Base-by-base conservation (phyloP, 2,888 invertebrate genomes). In the Machimus atricapillus region DNA sequence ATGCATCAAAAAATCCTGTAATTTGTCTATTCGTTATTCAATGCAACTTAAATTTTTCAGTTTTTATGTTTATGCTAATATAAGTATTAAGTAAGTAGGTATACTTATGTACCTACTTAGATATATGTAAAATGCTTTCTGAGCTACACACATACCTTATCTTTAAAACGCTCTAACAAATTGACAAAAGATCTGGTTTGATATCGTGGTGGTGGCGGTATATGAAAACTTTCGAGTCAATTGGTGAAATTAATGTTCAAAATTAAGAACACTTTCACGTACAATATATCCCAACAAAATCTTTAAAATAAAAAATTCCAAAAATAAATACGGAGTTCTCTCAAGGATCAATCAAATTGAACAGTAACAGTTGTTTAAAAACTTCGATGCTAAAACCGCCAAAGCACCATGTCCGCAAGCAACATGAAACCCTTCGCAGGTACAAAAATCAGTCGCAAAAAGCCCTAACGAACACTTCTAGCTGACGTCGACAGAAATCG, bases 401-500 rank as follows among this genome's bases (percentile, higher is more conserved):
- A 66, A 19, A 23, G 27, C 27, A 19, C 8, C 19, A 14, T 66
- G 66, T 76, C 76, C 76, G 37, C 12, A 37, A n/a, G 34, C 27
- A 76, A 76, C 34, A 37, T 7, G 37, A 76, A 19, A n/a, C 14
- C 34, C 19, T 37, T 37, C 76, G 34, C 76, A n/a, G 66, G 9
- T 58, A 9, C 34, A n/a, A 74, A 23, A 19, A 12, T 16, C 12
- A 37, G 9, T 8, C 23, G 23, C 66, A 83, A 83, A 83, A 83
- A 83, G 14, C 82, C 37, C 16, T 27, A 23, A 66, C 16, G 31
- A 83, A 52, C 27, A 56, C 27, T 56, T 56, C 66, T 27, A 52
- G 81, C 27, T 56, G 46, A 83, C 82, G 66, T 83, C 40, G 66
- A 66, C 58, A 83, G 66, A 66, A 81, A 37, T 81, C 56, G 16